phyloP scores from a whole-genome alignment of 2,888 invertebrate species.

The Limnephilus lunatus region DNA sequence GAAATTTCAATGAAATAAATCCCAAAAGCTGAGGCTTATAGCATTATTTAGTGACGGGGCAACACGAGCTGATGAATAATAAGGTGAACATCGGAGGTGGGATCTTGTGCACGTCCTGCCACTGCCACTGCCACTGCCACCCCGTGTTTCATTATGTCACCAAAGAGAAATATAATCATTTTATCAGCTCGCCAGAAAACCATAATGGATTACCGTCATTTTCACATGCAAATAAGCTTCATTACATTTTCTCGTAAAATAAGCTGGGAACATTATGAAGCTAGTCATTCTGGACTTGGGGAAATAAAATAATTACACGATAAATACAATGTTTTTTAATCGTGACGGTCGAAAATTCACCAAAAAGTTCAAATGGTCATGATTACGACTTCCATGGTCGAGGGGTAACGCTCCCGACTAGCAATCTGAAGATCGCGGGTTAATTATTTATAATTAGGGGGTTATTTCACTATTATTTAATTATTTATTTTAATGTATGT shows the following conservation, averaged over 20 bases:
- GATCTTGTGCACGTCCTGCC: background rate
- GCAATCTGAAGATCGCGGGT: too few relatives aligned
- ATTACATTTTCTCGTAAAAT: background rate
- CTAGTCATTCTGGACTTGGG: background rate
- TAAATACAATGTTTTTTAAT: background rate
- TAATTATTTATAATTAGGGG: too few relatives aligned
- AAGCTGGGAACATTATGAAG: background rate
- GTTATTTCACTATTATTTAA: too few relatives aligned
- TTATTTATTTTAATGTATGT: too few relatives aligned
- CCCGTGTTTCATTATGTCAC: background rate
- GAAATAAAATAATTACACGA: background rate
- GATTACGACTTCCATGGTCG: too few relatives aligned
- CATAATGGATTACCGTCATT: conserved; percentile 17
- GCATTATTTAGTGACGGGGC: background rate
- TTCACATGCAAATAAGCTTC: conserved; percentile 24
- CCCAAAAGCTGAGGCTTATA: background rate
- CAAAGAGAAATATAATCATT: background rate
- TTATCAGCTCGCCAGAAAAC: conserved; percentile 16
- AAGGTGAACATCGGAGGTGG: background rate
- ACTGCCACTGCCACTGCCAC: background rate
- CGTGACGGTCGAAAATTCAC: background rate
- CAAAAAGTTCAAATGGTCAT: too few relatives aligned
- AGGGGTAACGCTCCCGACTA: too few relatives aligned
- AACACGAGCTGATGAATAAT: background rate
- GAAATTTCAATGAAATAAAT: background rate